A percentile compares a stretch with the other conserved stretches of the same genome.
phyloP scores from a whole-genome alignment of 2,113 vertebrate species.

The Coptodon rendalli region DNA sequence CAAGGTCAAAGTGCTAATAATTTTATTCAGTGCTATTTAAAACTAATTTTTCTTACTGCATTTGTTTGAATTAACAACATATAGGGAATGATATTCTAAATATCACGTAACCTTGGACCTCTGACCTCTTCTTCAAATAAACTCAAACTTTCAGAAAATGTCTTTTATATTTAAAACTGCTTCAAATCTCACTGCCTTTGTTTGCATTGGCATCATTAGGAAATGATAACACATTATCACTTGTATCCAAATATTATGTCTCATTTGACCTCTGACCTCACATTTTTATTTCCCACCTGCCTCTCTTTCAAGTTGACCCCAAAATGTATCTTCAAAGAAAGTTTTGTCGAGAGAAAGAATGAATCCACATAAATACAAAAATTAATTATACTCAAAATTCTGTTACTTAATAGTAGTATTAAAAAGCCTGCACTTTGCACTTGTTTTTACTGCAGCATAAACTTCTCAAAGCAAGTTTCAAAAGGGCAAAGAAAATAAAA shows the following conservation, averaged over 20 bases:
- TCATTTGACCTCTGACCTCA: neutral
- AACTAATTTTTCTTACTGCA: neutral
- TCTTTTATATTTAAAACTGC: neutral
- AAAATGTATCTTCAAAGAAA: neutral
- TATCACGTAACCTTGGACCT: neutral
- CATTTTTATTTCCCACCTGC: neutral
- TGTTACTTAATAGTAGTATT: neutral
- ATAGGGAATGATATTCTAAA: neutral
- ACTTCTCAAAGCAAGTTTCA: neutral
- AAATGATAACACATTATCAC: neutral
- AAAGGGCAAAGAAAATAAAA: neutral
- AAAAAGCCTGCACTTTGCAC: neutral
- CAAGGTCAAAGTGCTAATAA: neutral
- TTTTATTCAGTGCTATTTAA: neutral
- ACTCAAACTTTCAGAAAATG: neutral
- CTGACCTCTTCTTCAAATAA: neutral
- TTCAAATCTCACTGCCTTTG: neutral
- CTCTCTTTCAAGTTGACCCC: neutral
- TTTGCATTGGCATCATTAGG: neutral
- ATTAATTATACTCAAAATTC: neutral
- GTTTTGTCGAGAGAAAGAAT: neutral
- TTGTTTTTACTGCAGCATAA: neutral
- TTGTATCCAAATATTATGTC: neutral
- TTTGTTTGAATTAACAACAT: neutral
- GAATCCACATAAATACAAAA: neutral